These are phyloP conservation scores for Athene noctua DNA, from an alignment of 2,113 vertebrate species.

Conservation along the genomic window DNA sequence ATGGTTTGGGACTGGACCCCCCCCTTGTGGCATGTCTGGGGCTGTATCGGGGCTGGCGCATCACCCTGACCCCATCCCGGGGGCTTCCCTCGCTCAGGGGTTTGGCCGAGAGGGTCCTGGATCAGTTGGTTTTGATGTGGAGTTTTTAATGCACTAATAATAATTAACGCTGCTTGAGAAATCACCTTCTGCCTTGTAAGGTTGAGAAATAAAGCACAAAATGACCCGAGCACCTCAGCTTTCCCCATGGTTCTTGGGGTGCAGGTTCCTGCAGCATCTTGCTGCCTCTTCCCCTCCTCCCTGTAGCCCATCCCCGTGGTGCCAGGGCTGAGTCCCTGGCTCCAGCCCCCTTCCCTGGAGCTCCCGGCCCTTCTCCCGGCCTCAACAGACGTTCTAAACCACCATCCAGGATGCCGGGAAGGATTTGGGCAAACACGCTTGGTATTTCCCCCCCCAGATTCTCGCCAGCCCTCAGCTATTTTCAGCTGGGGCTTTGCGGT, in stretches of 20 bases:
- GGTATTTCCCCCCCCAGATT: not conserved
- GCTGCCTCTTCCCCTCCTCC: not conserved
- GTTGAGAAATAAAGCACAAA: not conserved
- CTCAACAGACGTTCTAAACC: not conserved
- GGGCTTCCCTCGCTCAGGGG: not conserved
- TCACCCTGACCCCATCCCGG: not conserved
- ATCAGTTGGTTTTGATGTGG: not conserved
- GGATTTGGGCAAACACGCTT: not conserved
- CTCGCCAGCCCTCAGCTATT: not conserved
- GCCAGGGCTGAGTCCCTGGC: not conserved
- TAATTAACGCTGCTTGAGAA: not conserved
- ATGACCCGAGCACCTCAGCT: rapidly evolving
- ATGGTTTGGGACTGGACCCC: not conserved
- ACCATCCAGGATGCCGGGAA: not conserved
- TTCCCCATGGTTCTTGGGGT: rapidly evolving
- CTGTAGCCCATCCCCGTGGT: not conserved
- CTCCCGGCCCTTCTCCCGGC: not conserved
- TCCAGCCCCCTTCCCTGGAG: not conserved
- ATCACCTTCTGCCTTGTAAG: not conserved
- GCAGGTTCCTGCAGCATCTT: not conserved
- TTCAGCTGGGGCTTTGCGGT: not conserved
- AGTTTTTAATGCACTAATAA: not conserved
- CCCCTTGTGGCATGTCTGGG: not conserved
- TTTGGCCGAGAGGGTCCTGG: not conserved
- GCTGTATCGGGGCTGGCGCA: not conserved